Base-by-base conservation (phyloP, 2,113 vertebrate genomes). In the Pedionomus torquatus region DNA sequence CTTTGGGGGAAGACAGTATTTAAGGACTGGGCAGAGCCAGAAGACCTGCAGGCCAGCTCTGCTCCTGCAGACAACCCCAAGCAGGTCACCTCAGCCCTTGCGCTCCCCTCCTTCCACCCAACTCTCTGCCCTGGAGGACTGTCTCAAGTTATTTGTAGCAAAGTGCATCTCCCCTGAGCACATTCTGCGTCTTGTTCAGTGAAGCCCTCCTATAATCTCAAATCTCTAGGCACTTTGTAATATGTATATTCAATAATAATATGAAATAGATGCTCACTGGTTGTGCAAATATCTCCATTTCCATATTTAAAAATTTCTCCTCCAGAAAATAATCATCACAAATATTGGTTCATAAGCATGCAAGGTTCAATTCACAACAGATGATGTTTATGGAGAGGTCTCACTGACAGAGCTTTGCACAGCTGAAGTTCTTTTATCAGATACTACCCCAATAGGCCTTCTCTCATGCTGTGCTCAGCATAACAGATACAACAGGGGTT, bases 291-390 rank as follows among this genome's bases (percentile, higher is more conserved):
- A 72, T 17, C 75, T 91, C 60, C 43, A n/a, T 81, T 95, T 92
- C 80, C 79, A 70, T 78, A 85, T 76, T 89, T 91, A 43, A 94
- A 93, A 92, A 64, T 41, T 41, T 87, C 64, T 78, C 70, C 63
- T 72, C 68, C 57, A 83, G 71, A 92, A 94, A 94, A 89, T 48
- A 79, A 91, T 75, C 81, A 93, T 61, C 74, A 68, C 83, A 52
- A 91, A 81, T 39, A 63, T 65, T 66, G 76, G 78, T 55, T 79
- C 90, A 82, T 23, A 92, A 96, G 66, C 89, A 76, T 61, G 77
- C 77, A 76, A 87, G 65, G 51, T 51, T 95, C 80, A 90, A 94
- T 93, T 92, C 91, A 76, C 78, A 95, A 89, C 91, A 94, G 90
- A 92, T 89, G 79, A 90, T 90, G 33, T 95, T 95, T 92, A 83